Base-by-base conservation (phyloP, 92 coral and sea anemone genomes). In the Zoanthus gigantus region DNA sequence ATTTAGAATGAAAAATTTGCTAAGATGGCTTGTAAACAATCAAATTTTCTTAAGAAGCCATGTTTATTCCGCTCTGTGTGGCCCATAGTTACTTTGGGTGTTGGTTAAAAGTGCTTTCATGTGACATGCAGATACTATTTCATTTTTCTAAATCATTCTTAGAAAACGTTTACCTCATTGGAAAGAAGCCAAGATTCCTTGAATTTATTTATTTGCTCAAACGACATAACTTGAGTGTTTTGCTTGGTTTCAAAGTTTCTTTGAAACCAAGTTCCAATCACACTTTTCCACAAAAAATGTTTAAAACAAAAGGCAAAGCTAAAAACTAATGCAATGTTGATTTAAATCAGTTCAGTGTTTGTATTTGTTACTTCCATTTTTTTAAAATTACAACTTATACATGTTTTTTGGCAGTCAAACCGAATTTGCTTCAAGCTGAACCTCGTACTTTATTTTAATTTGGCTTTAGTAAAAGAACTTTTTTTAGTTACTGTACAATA, bases 141-240 rank as follows among this genome's bases (percentile, higher is more conserved):
- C 82, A 77, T 9, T 76, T 54, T 54, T n/a, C 6, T 46, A 6
- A 76, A 15, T 16, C 23, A 9, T 76, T 76, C 80, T 76, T 11
- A 76, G 63, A 76, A 76, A 28, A 14, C 61, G 42, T 9, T 76
- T 76, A 14, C 10, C 34, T 4, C 63, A 7, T 77, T 77, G 82
- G 82, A 77, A 77, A 54, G 37, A 12, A 54, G 60, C 82, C 82
- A 77, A 77, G 32, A 53, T 77, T 77, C 67, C 16, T 77, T 44
- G 66, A 14, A 58, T 30, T 18, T 77, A 16, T 77, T 53, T 77
- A 52, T 46, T 77, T 53, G 13, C 29, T 9, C 81, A 76, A 75
- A 53, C 65, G 63, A 47, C 5, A 74, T 52, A 46, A 46, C 45
- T 14, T 50, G 30, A 4, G 77, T 8, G 56, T 45, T 42, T 44